A percentile compares a stretch with the other conserved stretches of the same genome.
Evolutionary conservation across 2,888 invertebrate genomes (phyloP).

Genomic region (Palloptera scutellata): DNA sequence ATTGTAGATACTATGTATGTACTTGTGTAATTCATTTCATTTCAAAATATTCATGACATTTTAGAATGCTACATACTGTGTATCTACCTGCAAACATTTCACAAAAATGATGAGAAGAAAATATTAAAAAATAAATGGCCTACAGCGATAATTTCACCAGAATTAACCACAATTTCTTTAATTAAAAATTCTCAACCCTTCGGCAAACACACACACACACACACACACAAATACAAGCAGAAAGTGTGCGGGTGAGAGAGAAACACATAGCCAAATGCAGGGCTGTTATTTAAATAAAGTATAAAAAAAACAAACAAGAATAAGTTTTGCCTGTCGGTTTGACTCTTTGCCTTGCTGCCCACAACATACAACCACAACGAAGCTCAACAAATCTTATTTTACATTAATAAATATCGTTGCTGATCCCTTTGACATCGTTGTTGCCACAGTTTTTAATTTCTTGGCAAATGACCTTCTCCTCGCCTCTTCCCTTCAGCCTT

Average conservation of each 20-base stretch:
- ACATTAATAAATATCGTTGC: no score
- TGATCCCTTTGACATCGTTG: not conserved
- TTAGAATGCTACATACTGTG: slow-evolving; percentile 3
- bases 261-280: slow-evolving; percentile 2
- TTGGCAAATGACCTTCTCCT: not conserved
- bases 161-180: slow-evolving; percentile 61
- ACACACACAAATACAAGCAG: slow-evolving; percentile 10
- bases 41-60: slow-evolving; percentile 12
- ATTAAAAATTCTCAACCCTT: slow-evolving; percentile 53
- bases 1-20: no score
- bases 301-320: not conserved
- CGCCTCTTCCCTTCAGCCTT: not conserved
- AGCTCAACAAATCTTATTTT: not conserved
- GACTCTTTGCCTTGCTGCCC: not conserved
- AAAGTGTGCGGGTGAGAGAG: slow-evolving; percentile 8
- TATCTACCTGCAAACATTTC: slow-evolving; percentile 6
- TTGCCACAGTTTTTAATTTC: slow-evolving; percentile 13
- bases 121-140: slow-evolving; percentile 19
- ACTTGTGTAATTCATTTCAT: no score
- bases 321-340: slow-evolving; percentile 4
- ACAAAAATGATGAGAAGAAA: slow-evolving; percentile 2
- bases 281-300: slow-evolving; percentile 1
- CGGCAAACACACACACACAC: slow-evolving; percentile 9
- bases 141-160: slow-evolving; percentile 49
- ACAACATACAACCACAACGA: not conserved